Evolutionary conservation across 2,113 vertebrate species (phyloP).

Genomic region (Anguilla rostrata): DNA sequence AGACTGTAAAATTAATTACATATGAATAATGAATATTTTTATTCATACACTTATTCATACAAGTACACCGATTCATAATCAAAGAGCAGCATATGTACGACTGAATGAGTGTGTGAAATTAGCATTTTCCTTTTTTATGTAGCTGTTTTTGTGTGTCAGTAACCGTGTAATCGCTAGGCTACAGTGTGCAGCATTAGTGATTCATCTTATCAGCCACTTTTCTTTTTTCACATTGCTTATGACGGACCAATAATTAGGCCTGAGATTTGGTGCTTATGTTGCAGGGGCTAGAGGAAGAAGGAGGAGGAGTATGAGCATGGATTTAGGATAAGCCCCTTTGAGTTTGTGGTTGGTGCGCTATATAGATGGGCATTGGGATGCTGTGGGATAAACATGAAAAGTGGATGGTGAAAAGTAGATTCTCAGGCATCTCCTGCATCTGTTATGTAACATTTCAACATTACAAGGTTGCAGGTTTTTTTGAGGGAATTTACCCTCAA

Average conservation of each 20-base stretch:
- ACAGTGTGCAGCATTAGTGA: not conserved
- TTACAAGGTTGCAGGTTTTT: not conserved
- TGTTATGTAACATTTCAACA: not conserved
- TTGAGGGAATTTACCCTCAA: not conserved
- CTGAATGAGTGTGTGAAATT: not conserved
- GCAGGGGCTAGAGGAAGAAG: not conserved
- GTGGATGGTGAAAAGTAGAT: not conserved
- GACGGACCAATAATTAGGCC: slow-evolving; percentile 9
- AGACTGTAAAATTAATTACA: not conserved
- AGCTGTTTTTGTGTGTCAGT: not conserved
- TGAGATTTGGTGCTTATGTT: slow-evolving; percentile 11
- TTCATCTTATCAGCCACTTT: slow-evolving; percentile 15
- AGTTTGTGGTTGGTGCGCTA: not conserved
- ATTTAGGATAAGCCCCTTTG: slow-evolving; percentile 14
- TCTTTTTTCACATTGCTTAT: not conserved
- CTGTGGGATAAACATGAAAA: not conserved
- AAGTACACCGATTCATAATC: not conserved
- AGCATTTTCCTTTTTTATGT: not conserved
- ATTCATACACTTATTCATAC: no score
- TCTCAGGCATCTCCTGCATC: not conserved
- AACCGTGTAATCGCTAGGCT: not conserved
- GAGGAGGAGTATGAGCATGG: not conserved
- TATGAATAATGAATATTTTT: not conserved
- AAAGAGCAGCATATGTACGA: not conserved
- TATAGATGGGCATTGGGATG: not conserved